phyloP scores from a whole-genome alignment of 2,113 vertebrate species.

The Thermophis baileyi region DNA sequence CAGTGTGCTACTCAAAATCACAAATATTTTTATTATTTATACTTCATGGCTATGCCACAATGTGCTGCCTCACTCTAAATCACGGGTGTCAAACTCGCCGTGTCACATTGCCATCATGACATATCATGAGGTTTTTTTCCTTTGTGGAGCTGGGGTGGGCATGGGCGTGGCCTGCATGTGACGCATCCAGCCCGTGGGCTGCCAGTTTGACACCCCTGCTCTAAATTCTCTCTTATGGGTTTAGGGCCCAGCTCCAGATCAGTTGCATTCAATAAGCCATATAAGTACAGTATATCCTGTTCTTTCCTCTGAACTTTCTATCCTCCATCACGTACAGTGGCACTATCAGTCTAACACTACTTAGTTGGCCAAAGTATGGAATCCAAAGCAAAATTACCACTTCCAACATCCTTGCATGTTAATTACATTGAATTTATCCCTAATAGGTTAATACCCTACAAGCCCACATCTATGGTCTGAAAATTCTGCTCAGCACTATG shows the following conservation, averaged over 20 bases:
- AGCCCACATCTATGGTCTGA: background rate
- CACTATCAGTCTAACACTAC: background rate
- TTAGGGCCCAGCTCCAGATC: background rate
- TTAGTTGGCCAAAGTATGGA: background rate
- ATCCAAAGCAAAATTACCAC: background rate
- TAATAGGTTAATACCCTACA: background rate
- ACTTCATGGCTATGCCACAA: background rate
- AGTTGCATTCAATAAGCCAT: background rate
- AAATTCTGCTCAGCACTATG: background rate
- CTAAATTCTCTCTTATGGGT: background rate
- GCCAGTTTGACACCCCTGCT: too few species aligned
- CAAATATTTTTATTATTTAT: background rate
- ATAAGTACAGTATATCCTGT: background rate
- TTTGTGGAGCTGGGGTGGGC: too few species aligned
- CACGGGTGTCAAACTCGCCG: too few species aligned
- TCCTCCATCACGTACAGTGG: background rate
- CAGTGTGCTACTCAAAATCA: background rate
- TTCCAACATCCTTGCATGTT: background rate
- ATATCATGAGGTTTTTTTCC: too few species aligned
- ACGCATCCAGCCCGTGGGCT: too few species aligned
- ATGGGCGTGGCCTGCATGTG: too few species aligned
- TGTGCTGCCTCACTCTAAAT: background rate
- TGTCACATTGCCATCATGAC: too few species aligned
- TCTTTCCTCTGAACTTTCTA: background rate
- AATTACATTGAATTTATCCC: background rate